phyloP scores from a whole-genome alignment of 1,140 invertebrate genomes.

The Anoplolepis gracilipes region DNA sequence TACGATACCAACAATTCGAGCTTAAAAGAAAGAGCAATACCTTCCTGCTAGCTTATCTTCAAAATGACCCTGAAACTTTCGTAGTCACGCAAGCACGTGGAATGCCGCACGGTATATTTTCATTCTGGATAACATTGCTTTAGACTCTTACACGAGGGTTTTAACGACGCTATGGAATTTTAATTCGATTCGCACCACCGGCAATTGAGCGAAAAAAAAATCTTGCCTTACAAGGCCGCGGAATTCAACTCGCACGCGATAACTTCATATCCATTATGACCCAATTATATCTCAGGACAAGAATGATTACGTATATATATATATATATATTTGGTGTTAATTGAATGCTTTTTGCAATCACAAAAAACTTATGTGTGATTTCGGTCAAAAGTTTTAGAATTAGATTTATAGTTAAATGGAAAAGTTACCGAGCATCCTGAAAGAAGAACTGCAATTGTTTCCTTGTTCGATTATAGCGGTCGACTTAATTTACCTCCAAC shows the following conservation, averaged over 20 bases:
- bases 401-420: conserved; percentile 18
- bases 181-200: conserved; percentile 72
- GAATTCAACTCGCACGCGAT: conserved; percentile 53
- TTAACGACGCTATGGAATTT: conserved; percentile 75
- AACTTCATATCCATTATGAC: conserved; percentile 58
- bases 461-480: neutral
- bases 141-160: conserved; percentile 49
- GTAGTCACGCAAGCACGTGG: conserved; percentile 73
- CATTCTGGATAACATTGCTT: conserved; percentile 57
- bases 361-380: conserved; percentile 1
- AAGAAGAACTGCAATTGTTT: neutral
- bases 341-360: conserved; percentile 6
- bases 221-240: neutral
- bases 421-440: neutral
- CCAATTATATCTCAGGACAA: conserved; percentile 49
- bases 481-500: conserved; percentile 20
- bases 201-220: conserved; percentile 22
- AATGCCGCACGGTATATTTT: conserved; percentile 64
- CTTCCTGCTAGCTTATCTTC: conserved; percentile 38
- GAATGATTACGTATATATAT: conserved; percentile 1
- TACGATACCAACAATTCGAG: conserved; percentile 18
- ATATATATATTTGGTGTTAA: conserved; percentile 8
- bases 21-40: conserved; percentile 68
- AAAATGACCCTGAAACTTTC: conserved; percentile 70
- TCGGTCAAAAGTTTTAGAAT: conserved; percentile 2